phyloP scores from a whole-genome alignment of 2,888 invertebrate species.

The Plagiodera versicolora region DNA sequence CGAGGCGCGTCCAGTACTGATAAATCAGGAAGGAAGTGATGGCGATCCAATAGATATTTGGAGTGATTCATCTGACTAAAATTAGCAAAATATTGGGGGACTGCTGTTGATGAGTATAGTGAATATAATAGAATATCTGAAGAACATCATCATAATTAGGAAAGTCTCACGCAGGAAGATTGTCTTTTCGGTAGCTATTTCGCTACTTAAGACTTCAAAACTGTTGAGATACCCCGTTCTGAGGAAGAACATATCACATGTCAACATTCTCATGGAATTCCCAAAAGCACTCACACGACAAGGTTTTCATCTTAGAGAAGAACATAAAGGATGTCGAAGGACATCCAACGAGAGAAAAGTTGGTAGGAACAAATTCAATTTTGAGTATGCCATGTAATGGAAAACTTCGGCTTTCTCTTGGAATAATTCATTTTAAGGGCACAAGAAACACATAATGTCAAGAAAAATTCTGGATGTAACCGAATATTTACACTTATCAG shows the following conservation, averaged over 20 bases:
- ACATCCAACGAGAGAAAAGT: not conserved
- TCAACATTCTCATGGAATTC: conserved; percentile 52
- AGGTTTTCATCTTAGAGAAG: conserved; percentile 52
- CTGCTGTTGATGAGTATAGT: no score
- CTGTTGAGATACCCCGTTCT: conserved; percentile 13
- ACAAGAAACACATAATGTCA: no score
- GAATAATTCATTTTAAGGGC: conserved; percentile 5
- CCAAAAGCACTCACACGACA: conserved; percentile 53
- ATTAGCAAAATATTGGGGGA: no score
- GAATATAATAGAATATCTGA: no score
- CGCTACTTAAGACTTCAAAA: conserved; percentile 17
- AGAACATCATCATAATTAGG: no score
- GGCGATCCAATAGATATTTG: no score
- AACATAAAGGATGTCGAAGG: conserved; percentile 31
- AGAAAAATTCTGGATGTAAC: no score
- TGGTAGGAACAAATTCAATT: not conserved
- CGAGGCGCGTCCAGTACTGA: no score
- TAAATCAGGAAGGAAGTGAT: no score
- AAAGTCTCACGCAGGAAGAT: no score
- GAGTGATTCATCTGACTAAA: no score
- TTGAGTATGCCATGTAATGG: conserved; percentile 15
- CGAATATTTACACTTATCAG: no score
- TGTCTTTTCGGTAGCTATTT: not conserved
- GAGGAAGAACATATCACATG: conserved; percentile 44
- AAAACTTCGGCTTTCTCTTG: conserved; percentile 21